phyloP scores from a whole-genome alignment of 35 echinoderm and acorn worm species.

The Patiria miniata region DNA sequence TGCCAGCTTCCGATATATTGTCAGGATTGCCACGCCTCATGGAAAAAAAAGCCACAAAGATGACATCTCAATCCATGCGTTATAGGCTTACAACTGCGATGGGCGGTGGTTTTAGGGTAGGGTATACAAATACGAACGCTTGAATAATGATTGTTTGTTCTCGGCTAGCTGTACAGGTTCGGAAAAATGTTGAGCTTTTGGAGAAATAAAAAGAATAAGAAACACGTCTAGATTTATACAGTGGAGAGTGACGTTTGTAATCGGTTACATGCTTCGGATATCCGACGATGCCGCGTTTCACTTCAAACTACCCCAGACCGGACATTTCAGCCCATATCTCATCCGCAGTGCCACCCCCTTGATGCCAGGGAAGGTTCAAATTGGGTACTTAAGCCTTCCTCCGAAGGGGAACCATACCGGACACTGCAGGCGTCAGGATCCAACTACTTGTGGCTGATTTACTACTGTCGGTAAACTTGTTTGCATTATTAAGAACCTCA shows the following conservation, averaged over 20 bases:
- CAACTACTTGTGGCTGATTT: constrained; percentile 4
- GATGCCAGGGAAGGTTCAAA: no score
- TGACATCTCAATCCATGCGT: constrained; percentile 6
- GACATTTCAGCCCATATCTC: neutral
- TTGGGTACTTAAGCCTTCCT: no score
- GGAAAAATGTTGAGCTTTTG: neutral
- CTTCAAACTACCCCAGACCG: neutral
- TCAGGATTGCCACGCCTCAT: neutral
- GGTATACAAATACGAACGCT: no score
- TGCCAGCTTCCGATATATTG: neutral
- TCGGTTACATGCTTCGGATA: neutral
- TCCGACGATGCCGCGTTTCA: neutral
- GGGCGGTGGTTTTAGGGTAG: no score
- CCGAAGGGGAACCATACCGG: neutral
- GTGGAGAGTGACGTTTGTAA: neutral
- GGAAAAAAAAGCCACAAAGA: neutral
- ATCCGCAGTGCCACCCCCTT: neutral
- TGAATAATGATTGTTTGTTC: no score
- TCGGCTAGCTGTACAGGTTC: neutral
- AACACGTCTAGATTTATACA: neutral
- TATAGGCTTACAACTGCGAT: neutral
- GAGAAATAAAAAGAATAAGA: neutral
- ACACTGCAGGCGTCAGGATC: neutral
- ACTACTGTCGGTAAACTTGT: constrained; percentile 2
- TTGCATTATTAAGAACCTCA: constrained; percentile 9